These are phyloP conservation scores for Mycetomoellerius zeteki DNA, from an alignment of 1,140 invertebrate species.

Conservation along the genomic window DNA sequence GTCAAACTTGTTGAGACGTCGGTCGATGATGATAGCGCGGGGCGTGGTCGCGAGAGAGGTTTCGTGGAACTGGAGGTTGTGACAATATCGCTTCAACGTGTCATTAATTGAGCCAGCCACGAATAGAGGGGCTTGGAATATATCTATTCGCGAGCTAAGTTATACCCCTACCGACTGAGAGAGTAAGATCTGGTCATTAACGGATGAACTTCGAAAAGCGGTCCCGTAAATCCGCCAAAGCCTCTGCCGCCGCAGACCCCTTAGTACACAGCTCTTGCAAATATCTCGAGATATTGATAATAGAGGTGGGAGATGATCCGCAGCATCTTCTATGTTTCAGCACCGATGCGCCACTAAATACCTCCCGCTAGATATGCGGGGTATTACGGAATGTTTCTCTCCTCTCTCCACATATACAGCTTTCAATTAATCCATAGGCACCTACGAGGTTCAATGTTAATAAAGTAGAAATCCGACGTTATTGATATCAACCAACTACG, in stretches of 20 bases:
- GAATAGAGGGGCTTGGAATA: slow-evolving; percentile 4
- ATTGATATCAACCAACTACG: slow-evolving; percentile 1
- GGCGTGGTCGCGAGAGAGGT: background rate
- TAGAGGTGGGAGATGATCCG: slow-evolving; percentile 31
- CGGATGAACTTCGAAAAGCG: slow-evolving; percentile 57
- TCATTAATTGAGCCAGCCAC: slow-evolving; percentile 53
- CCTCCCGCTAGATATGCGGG: slow-evolving; percentile 18
- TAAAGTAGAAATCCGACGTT: slow-evolving; percentile 16
- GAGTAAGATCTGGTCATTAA: slow-evolving; percentile 51
- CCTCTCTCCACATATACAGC: background rate
- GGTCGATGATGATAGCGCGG: background rate
- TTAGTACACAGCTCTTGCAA: background rate
- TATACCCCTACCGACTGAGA: slow-evolving; percentile 9
- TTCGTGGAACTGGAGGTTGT: slow-evolving; percentile 30
- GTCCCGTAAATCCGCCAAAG: slow-evolving; percentile 51
- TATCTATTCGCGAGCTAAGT: slow-evolving; percentile 42
- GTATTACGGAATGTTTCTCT: slow-evolving; percentile 35
- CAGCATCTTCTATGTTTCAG: slow-evolving; percentile 41
- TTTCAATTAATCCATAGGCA: slow-evolving; percentile 15
- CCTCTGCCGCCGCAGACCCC: slow-evolving; percentile 11
- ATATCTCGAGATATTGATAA: slow-evolving; percentile 64
- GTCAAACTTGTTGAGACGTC: slow-evolving; percentile 30
- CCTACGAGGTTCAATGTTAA: background rate
- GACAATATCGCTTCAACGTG: slow-evolving; percentile 52
- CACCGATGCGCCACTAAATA: slow-evolving; percentile 48